Evolutionary conservation across 2,888 invertebrate genomes (phyloP).

Genomic region (Nemoura dubitans): DNA sequence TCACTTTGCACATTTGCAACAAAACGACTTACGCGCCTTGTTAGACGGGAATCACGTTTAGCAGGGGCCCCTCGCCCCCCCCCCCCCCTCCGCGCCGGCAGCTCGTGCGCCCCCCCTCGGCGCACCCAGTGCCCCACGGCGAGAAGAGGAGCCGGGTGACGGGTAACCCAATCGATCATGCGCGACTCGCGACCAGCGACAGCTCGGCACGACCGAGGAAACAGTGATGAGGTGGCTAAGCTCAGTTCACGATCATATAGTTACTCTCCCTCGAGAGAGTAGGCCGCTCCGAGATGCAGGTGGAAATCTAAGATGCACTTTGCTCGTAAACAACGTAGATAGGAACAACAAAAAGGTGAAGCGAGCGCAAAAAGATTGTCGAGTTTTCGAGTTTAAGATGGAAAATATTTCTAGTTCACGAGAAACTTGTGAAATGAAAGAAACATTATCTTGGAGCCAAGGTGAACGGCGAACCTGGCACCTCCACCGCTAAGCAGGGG

Average conservation of each 20-base stretch:
- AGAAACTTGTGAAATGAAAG: too few relatives aligned
- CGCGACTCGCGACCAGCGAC: not conserved
- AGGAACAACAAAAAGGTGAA: not conserved
- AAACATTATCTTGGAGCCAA: too few relatives aligned
- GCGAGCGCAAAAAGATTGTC: too few relatives aligned
- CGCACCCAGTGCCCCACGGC: not conserved
- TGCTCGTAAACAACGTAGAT: not conserved
- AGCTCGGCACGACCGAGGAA: not conserved
- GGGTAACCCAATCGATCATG: not conserved
- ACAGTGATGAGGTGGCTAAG: not conserved
- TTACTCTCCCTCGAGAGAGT: not conserved
- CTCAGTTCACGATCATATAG: not conserved
- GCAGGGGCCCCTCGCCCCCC: not conserved
- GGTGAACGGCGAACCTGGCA: not conserved
- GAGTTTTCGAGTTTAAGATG: too few relatives aligned
- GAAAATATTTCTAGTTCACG: too few relatives aligned
- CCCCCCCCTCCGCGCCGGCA: not conserved
- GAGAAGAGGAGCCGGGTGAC: not conserved
- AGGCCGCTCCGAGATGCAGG: not conserved
- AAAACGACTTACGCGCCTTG: slow-evolving; percentile 42
- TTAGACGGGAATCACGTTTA: slow-evolving; percentile 40
- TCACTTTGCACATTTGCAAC: slow-evolving; percentile 40
- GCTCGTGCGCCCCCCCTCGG: not conserved
- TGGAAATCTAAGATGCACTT: not conserved
- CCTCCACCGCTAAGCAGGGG: not conserved